A percentile compares a stretch with the other conserved stretches of the same genome.
Conservation (phyloP, 1,140 invertebrate genomes). For the Zelostemma sp. region DNA sequence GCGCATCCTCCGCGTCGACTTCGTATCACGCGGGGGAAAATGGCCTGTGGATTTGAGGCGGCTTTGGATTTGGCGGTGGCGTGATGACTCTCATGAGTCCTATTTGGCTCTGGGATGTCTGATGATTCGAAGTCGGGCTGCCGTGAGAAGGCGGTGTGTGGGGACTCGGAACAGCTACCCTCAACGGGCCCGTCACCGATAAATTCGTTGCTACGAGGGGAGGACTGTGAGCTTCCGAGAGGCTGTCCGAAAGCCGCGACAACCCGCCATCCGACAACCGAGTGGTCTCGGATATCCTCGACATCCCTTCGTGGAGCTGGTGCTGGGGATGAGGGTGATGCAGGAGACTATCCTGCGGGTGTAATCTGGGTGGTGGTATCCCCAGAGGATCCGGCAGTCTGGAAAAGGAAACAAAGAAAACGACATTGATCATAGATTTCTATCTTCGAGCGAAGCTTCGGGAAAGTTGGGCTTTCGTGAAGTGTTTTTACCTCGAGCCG, state of each 20-base stretch:
- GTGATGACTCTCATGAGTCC: slow-evolving; percentile 63
- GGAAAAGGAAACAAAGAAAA: too few species aligned
- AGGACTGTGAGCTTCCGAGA: slow-evolving; percentile 67
- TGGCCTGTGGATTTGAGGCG: slow-evolving; percentile 66
- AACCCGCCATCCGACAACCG: slow-evolving; percentile 65
- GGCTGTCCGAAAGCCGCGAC: slow-evolving; percentile 64
- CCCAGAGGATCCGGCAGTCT: slow-evolving; percentile 65
- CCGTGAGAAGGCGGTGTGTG: slow-evolving; percentile 67
- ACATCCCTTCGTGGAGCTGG: slow-evolving; percentile 62
- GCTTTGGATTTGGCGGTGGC: slow-evolving; percentile 62
- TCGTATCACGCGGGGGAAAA: slow-evolving; percentile 69
- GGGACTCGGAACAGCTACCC: slow-evolving; percentile 66
- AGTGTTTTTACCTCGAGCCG: slow-evolving; percentile 59
- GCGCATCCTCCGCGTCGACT: slow-evolving; percentile 18
- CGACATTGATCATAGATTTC: too few species aligned
- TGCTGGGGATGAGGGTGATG: slow-evolving; percentile 60
- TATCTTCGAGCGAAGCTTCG: too few species aligned
- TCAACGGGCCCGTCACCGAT: slow-evolving; percentile 64
- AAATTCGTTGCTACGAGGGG: slow-evolving; percentile 67
- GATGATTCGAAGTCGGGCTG: slow-evolving; percentile 58
- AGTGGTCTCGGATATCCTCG: slow-evolving; percentile 66
- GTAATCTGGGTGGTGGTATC: slow-evolving; percentile 58
- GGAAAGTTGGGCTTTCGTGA: too few species aligned
- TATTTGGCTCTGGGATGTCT: slow-evolving; percentile 51
- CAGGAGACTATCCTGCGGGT: slow-evolving; percentile 63